Evolutionary conservation across 2,797 vertebrate genomes (phyloP), one percentile per base, ranked within the genome.

Genomic region (Jordanella pulchra): DNA sequence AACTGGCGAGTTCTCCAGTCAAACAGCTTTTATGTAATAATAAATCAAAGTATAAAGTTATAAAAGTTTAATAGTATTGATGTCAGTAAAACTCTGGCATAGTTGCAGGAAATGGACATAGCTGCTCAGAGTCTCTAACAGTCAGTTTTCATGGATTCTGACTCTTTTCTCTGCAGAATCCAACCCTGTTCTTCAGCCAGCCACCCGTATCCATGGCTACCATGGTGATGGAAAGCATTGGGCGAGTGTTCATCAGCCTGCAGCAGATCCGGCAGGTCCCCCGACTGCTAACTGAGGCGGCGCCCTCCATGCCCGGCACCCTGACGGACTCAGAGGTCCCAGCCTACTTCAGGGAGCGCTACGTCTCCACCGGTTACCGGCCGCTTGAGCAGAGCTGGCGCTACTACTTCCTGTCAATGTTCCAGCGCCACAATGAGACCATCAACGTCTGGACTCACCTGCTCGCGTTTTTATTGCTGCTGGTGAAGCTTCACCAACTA

Each of bases 401-500:
- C 7, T 98, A 96, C 78, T 98, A 97, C 91, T 93, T 97, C 90
- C 89, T 93, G 10, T 96, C 96, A 0, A 83, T 97, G 54, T 97
- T 97, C 91, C 95, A 92, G 87, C 92, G 94, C 69, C 97, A 98
- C 95, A 98, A 98, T 0, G 97, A 98, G 82, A 96, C 96, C 0
- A 35, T 97, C 85, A 98, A 97, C 0, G 90, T 97, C 17, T 98
- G 97, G 97, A 96, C 96, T 0, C 97, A 98, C 80, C 92, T 98
- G 83, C 87, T 95, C 76, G 95, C 96, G 0, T 91, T 94, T 0
- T 65, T 97, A 63, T 74, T 89, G 11, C 78, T 97, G 54, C 87
- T 96, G 71, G 78, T 94, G 25, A 92, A 92, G 28, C 77, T 94
- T 12, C 77, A 73, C 17, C 55, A 89, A 44, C 89, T 97, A 0